phyloP scores from a whole-genome alignment of 2,888 invertebrate species.

The Mythimna albipuncta region DNA sequence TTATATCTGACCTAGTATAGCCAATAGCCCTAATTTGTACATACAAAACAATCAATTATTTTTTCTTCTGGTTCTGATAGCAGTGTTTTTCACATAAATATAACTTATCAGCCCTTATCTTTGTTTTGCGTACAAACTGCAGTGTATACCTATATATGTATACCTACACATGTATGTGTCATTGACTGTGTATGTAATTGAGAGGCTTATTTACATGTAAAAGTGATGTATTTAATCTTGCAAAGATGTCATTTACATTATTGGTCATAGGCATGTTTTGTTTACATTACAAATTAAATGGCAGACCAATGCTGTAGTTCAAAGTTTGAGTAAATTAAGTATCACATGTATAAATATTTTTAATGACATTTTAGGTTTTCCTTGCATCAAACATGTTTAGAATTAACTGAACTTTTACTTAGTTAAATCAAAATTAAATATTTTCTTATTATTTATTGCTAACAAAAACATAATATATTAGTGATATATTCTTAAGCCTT shows the following conservation, averaged over 20 bases:
- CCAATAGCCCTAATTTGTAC: constrained; percentile 28
- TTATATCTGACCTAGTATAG: constrained; percentile 12
- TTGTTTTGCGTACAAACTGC: constrained; percentile 56
- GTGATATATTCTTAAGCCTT: too few species aligned
- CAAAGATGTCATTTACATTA: constrained; percentile 1
- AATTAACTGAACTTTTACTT: neutral
- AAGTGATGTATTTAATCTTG: constrained; percentile 25
- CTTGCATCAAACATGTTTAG: neutral
- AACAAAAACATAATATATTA: too few species aligned
- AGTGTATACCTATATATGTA: constrained; percentile 55
- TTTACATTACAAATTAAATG: constrained; percentile 31
- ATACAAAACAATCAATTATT: constrained; percentile 50
- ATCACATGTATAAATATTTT: neutral
- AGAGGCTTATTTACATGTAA: constrained; percentile 43
- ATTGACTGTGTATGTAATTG: constrained; percentile 59
- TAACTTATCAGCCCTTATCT: constrained; percentile 74
- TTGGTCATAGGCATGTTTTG: constrained; percentile 31
- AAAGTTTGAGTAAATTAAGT: neutral
- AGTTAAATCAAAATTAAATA: too few species aligned
- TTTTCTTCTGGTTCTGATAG: constrained; percentile 70
- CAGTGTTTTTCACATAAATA: constrained; percentile 66
- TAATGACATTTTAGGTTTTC: neutral
- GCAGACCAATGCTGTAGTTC: neutral
- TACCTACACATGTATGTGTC: constrained; percentile 51
- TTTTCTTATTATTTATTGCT: too few species aligned